Percentiles rank a stretch among this genome's conserved stretches.
phyloP scores from a whole-genome alignment of 1,140 invertebrate species.

The Eciton burchellii region DNA sequence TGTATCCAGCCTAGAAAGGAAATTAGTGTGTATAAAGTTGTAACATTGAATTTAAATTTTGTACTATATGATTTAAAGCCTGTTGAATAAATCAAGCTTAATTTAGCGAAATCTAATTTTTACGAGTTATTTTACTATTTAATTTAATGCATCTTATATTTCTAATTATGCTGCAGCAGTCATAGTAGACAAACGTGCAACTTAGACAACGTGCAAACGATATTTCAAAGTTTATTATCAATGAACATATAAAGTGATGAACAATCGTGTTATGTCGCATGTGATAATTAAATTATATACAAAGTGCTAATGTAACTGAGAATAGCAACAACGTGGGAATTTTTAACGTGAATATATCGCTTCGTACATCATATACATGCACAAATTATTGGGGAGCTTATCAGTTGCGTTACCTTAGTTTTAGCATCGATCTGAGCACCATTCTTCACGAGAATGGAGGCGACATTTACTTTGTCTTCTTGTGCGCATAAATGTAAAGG shows the following conservation, averaged over 20 bases:
- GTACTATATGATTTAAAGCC: not conserved
- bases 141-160: slow-evolving; percentile 3
- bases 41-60: not conserved
- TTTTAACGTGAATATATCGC: not conserved
- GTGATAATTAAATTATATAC: slow-evolving; percentile 57
- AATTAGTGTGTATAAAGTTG: slow-evolving; percentile 11
- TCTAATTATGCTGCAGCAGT: not conserved
- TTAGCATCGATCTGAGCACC: slow-evolving; percentile 92
- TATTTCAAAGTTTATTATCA: slow-evolving; percentile 39
- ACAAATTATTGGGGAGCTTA: not conserved
- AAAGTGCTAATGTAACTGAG: slow-evolving; percentile 20
- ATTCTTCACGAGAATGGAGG: slow-evolving; percentile 92
- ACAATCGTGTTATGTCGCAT: slow-evolving; percentile 35
- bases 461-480: slow-evolving; percentile 96
- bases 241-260: slow-evolving; percentile 26
- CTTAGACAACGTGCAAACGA: not conserved
- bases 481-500: slow-evolving; percentile 96
- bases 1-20: slow-evolving; percentile 93
- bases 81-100: not conserved
- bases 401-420: slow-evolving; percentile 88
- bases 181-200: slow-evolving; percentile 1
- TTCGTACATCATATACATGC: not conserved
- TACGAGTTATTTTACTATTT: not conserved
- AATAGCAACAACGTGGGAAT: not conserved
- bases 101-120: not conserved